Base-by-base conservation (phyloP, 2,888 invertebrate species). In the Sinopyrophorus schimmeli region DNA sequence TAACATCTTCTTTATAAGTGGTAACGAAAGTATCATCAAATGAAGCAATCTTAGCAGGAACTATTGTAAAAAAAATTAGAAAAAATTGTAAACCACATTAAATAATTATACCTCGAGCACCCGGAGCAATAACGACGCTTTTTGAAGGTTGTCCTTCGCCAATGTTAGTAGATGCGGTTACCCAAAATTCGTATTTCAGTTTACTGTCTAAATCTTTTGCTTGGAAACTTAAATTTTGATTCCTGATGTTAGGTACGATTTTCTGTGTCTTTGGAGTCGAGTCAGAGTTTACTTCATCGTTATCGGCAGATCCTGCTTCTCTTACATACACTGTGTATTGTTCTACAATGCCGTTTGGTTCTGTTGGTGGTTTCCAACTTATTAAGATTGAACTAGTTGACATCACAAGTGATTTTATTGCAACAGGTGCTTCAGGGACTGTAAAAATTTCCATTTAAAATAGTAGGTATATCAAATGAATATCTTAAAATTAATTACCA, bases 11-110 rank as follows among this genome's bases (percentile, higher is more conserved):
- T 74, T 92, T 91, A 75, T 91, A 92, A 0, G 90, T 92, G 6
- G 92, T 91, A 52, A 90, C 89, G 71, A 94, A 90, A n/a, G 87
- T 86, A 68, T 91, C 90, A 68, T 95, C 93, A 73, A 96, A 96
- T 1, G 94, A 94, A 28, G 94, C 93, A 62, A 95, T 94, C 72
- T 91, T 91, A 1, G 95, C 95, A 30, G 94, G 91, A 47, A 93
- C 95, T 89, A 70, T 53, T 75, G 70, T 57, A 31, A 46, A 58
- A 59, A 10, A 27, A 16, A 35, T 35, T 26, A 16, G 6, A 28
- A 12, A 15, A 38, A 38, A 20, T 18, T n/a, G n/a, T n/a, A n/a
- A n/a, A n/a, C n/a, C 18, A 46, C 28, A 27, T 38, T n/a, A 5
- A 6, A 34, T 14, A 12, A 14, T 14, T 30, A 6, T 72, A 89